These are phyloP conservation scores for Geotrupes spiniger DNA, from an alignment of 2,888 invertebrate genomes.

Conservation along the genomic window DNA sequence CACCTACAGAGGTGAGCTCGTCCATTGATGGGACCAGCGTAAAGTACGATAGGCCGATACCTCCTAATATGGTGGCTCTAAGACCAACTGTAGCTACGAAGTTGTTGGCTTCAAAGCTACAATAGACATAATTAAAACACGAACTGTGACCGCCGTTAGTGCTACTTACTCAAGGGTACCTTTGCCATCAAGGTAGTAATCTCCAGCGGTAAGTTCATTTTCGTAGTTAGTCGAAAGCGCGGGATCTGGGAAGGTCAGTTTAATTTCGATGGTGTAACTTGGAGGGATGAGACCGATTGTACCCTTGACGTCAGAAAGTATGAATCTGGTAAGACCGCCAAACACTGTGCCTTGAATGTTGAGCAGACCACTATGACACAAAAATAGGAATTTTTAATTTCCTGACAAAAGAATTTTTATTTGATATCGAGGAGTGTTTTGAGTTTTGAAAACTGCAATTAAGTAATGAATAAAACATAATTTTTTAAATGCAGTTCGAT, in stretches of 20 bases:
- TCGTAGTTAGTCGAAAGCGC: slow-evolving; percentile 7
- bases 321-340: not conserved
- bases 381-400: no score
- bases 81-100: slow-evolving; percentile 8
- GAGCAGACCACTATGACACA: not conserved
- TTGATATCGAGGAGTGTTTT: no score
- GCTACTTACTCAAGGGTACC: slow-evolving; percentile 14
- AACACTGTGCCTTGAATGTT: slow-evolving; percentile 1
- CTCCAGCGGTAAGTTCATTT: not conserved
- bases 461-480: no score
- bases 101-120: slow-evolving; percentile 12
- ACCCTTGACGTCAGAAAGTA: not conserved
- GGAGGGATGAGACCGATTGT: slow-evolving; percentile 15
- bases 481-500: no score
- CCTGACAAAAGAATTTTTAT: no score
- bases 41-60: slow-evolving; percentile 13
- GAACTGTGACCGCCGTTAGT: not conserved
- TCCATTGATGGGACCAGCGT: slow-evolving; percentile 4
- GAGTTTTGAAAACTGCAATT: no score
- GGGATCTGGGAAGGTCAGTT: slow-evolving; percentile 9
- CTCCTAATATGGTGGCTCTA: slow-evolving; percentile 11
- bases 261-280: slow-evolving; percentile 10
- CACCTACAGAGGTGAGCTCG: not conserved
- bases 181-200: slow-evolving; percentile 4
- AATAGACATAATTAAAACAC: not conserved